A percentile compares a stretch with the other conserved stretches of the same genome.
Evolutionary conservation across 2,113 vertebrate species (phyloP).

Genomic region (Microcebus murinus): DNA sequence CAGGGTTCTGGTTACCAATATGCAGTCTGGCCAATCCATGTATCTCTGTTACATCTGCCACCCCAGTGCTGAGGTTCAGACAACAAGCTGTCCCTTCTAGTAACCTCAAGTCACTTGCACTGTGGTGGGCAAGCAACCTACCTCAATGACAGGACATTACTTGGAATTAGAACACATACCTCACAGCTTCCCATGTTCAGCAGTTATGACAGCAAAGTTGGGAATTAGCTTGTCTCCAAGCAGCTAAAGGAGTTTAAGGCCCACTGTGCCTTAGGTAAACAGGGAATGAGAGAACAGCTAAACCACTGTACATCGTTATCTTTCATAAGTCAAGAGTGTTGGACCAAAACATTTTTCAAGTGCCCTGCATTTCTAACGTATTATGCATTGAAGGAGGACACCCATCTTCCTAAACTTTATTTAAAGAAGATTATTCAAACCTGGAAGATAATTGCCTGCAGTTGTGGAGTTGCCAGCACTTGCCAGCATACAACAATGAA

Average conservation of each 20-base stretch:
- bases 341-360: background rate
- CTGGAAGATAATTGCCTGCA: background rate
- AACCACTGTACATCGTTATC: background rate
- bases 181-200: background rate
- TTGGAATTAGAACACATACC: background rate
- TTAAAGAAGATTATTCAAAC: slow-evolving; percentile 30
- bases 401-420: background rate
- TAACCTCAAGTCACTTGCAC: background rate
- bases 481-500: background rate
- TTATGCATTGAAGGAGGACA: background rate
- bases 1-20: background rate
- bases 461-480: background rate
- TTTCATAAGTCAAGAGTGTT: background rate
- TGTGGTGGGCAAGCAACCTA: background rate
- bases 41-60: background rate
- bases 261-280: background rate
- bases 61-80: background rate
- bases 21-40: background rate
- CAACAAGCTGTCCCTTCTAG: background rate
- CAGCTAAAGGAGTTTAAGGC: background rate
- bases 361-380: background rate
- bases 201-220: background rate
- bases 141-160: background rate
- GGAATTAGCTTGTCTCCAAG: background rate
- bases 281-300: background rate